Evolutionary conservation across 2,113 vertebrate genomes (phyloP), one percentile per base, ranked within the genome.

Genomic region (Grammomys surdaster): DNA sequence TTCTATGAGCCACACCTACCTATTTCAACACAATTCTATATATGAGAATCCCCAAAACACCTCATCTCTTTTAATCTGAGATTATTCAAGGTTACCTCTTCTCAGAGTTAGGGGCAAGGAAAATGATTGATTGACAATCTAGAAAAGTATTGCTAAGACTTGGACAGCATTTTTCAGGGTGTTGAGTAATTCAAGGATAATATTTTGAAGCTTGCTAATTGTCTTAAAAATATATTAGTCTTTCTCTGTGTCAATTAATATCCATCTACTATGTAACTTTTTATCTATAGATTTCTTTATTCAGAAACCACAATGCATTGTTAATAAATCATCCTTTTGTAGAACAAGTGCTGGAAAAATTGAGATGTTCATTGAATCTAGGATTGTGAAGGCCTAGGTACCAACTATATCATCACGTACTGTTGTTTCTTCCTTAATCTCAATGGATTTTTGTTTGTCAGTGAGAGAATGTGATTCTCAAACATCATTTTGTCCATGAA

Each of bases 201-300:
- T 46, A 70, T 84, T 85, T 48, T 91, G 14, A 90, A 73, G 60
- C 5, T 58, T 75, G 19, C 14, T 91, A 90, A 84, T 95, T 88
- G 16, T 65, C 10, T 46, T 76, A 63, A 33, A 7, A 84, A 63
- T 89, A 65, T 43, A 87, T 92, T 31, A 90, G 48, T 56, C 78
- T 95, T 95, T 80, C 65, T 86, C 51, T 84, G 8, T 69, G 82
- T 96, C 85, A 93, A 90, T 97, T 92, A 94, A 69, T 85, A 95
- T 88, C 85, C 56, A 5, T 81, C 60, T 73, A 81, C 65, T 88
- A 81, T 73, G 81, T 92, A 72, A 93, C 54, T 90, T 95, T 97
- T 95, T 92, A 88, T 81, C 73, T 95, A 54, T 5, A 85, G 80
- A 93, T 36, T 93, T 46, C 81, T 58, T 33, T 69, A 78, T 26